Conservation (phyloP, 2,888 invertebrate genomes). For the Kuschelorhynchus macadamiae region DNA sequence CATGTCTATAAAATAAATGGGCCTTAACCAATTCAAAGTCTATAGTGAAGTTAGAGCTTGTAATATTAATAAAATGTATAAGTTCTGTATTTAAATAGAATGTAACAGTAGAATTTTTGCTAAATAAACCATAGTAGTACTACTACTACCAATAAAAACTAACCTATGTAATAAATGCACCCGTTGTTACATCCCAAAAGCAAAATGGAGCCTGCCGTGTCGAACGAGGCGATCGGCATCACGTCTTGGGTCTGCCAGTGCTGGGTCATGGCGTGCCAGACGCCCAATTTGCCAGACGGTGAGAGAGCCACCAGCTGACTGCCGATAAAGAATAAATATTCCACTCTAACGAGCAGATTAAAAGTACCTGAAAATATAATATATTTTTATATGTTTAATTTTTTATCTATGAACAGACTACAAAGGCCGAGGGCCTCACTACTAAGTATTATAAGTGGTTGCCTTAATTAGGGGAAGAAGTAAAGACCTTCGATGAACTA, state of each 20-base stretch:
- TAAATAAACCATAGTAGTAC: neutral
- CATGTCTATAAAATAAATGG: conserved; percentile 88
- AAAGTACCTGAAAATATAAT: conserved; percentile 79
- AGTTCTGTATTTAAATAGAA: no score
- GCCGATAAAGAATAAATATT: conserved; percentile 97
- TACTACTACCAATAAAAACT: conserved; percentile 47
- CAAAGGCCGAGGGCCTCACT: no score
- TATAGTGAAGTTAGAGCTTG: no score
- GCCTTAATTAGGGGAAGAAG: no score
- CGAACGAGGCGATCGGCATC: conserved; percentile 94
- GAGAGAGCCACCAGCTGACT: conserved; percentile 97
- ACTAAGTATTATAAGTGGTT: neutral
- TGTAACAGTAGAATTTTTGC: neutral
- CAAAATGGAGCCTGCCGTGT: conserved; percentile 96
- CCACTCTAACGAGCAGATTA: conserved; percentile 92
- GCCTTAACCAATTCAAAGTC: no score
- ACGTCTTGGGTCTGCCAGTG: conserved; percentile 99
- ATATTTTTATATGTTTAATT: neutral
- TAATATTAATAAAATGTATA: no score
- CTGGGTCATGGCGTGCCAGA: conserved; percentile 99
- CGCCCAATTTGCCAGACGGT: conserved; percentile 93
- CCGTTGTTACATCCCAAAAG: conserved; percentile 96
- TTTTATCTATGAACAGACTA: no score
- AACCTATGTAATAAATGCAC: conserved; percentile 96
- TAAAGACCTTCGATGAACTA: no score